Conservation (phyloP, 2,888 invertebrate genomes). For the Caenorhabditis sp. region DNA sequence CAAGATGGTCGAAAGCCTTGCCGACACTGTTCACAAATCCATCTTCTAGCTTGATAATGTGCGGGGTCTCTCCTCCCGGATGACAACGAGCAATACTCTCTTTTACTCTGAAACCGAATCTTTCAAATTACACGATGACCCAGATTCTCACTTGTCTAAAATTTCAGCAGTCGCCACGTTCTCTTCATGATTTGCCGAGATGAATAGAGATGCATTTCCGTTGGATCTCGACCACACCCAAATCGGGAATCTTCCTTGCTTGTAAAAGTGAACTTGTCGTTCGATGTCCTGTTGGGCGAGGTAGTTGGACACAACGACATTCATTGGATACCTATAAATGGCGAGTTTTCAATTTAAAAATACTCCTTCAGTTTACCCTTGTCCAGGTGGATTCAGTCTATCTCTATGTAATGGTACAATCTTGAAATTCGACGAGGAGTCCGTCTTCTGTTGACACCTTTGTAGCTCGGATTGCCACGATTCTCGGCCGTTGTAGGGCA, state of each 20-base stretch:
- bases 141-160: slow-evolving; percentile 35
- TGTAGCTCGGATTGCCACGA: slow-evolving; percentile 66
- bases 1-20: slow-evolving; percentile 60
- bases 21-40: slow-evolving; percentile 43
- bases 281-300: slow-evolving; percentile 59
- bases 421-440: slow-evolving; percentile 60
- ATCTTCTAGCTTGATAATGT: slow-evolving; percentile 48
- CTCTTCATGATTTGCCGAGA: slow-evolving; percentile 54
- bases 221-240: slow-evolving; percentile 59
- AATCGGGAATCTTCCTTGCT: slow-evolving; percentile 67
- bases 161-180: slow-evolving; percentile 58
- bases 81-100: slow-evolving; percentile 57
- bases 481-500: slow-evolving; percentile 65
- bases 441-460: slow-evolving; percentile 52
- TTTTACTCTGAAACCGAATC: slow-evolving; percentile 28
- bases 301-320: slow-evolving; percentile 66
- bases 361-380: slow-evolving; percentile 21
- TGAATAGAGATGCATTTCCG: slow-evolving; percentile 46
- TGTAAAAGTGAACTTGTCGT: slow-evolving; percentile 60
- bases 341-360: too few species aligned
- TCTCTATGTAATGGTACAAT: slow-evolving; percentile 61
- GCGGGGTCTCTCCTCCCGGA: slow-evolving; percentile 35
- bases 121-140: not conserved
- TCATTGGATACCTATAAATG: slow-evolving; percentile 71
- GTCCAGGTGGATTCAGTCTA: slow-evolving; percentile 33